A percentile compares a stretch with the other conserved stretches of the same genome.
These are phyloP conservation scores for Ichneumoninae sp. DNA, from an alignment of 2,888 invertebrate species.

Conservation along the genomic window DNA sequence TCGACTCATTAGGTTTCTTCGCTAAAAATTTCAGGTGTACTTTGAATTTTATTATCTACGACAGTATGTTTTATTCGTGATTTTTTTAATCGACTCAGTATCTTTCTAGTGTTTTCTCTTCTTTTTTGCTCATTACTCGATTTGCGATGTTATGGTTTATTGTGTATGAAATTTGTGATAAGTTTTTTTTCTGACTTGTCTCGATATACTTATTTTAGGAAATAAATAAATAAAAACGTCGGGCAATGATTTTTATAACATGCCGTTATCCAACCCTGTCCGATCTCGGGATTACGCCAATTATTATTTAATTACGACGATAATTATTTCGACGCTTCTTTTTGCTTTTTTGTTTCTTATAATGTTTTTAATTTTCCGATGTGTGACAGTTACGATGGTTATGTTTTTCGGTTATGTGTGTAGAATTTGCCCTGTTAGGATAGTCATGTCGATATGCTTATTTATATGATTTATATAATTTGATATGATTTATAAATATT, in stretches of 20 bases:
- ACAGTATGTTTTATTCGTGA: neutral
- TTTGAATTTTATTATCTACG: slow-evolving; percentile 8
- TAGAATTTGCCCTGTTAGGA: neutral
- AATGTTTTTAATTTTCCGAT: neutral
- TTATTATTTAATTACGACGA: neutral
- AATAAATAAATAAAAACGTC: neutral
- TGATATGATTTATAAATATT: neutral
- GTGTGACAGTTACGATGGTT: neutral
- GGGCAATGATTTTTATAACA: neutral
- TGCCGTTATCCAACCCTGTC: neutral
- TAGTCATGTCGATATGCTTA: neutral
- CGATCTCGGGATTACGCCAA: neutral
- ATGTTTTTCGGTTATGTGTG: neutral
- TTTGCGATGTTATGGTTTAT: neutral
- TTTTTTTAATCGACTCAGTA: neutral
- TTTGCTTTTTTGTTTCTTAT: neutral
- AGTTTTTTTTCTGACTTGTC: neutral
- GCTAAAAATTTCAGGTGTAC: neutral
- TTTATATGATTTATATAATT: neutral
- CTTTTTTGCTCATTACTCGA: neutral
- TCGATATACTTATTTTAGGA: neutral
- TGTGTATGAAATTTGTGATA: neutral
- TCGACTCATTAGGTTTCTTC: slow-evolving; percentile 17
- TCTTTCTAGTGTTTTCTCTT: neutral
- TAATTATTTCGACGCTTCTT: slow-evolving; percentile 7